phyloP scores from a whole-genome alignment of 2,113 vertebrate genomes.

The Orthonyx spaldingii region DNA sequence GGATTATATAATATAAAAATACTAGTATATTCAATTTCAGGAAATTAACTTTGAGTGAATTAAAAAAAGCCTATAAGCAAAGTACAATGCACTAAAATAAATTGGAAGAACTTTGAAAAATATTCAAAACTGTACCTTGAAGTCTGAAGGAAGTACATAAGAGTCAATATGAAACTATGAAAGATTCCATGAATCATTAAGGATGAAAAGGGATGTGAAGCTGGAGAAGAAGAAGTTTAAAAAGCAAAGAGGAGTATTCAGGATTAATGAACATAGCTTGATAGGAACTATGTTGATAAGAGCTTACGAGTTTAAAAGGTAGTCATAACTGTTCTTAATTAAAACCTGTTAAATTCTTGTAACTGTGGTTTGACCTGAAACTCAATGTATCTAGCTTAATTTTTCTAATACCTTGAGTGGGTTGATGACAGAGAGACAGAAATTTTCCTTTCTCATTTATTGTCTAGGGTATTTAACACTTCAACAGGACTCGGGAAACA shows the following conservation, averaged over 20 bases:
- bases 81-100: not conserved
- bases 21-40: not conserved
- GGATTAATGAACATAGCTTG: not conserved
- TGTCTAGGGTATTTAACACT: not conserved
- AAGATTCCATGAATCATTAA: not conserved
- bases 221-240: not conserved
- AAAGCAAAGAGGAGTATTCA: not conserved
- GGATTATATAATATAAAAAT: not conserved
- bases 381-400: not conserved
- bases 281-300: not conserved
- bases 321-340: not conserved
- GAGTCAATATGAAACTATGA: not conserved
- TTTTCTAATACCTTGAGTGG: not conserved
- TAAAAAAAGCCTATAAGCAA: not conserved
- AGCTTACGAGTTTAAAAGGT: not conserved
- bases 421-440: not conserved
- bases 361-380: not conserved
- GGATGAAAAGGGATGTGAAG: not conserved
- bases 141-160: not conserved
- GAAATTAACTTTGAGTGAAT: not conserved
- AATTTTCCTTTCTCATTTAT: not conserved
- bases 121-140: not conserved
- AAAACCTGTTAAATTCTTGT: not conserved
- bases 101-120: not conserved
- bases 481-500: not conserved